phyloP scores from a whole-genome alignment of 2,888 invertebrate species.

The Ecliptopera silaceata region DNA sequence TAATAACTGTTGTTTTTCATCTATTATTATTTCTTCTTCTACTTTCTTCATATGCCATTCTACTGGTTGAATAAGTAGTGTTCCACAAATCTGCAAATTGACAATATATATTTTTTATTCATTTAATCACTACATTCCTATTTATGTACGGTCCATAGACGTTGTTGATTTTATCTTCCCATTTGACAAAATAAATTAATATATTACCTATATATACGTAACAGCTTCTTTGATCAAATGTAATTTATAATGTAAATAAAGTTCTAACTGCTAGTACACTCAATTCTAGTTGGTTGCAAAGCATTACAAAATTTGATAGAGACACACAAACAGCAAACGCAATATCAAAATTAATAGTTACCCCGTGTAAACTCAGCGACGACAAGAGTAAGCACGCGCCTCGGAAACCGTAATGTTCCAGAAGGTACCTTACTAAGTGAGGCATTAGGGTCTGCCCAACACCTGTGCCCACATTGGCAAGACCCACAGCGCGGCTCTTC shows the following conservation, averaged over 20 bases:
- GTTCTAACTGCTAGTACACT: too few species aligned
- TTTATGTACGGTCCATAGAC: too few species aligned
- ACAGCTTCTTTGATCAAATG: too few species aligned
- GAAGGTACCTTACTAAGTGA: slow-evolving; percentile 85
- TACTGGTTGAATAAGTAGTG: slow-evolving; percentile 83
- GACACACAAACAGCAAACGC: neutral
- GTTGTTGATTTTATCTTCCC: too few species aligned
- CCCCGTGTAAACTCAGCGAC: slow-evolving; percentile 85
- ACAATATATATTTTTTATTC: neutral
- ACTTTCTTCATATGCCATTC: slow-evolving; percentile 79
- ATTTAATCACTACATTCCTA: too few species aligned
- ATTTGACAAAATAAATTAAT: too few species aligned
- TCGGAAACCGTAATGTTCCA: slow-evolving; percentile 85
- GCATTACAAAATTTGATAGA: neutral
- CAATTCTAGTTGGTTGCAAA: neutral
- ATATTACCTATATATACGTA: too few species aligned
- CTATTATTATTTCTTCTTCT: slow-evolving; percentile 62
- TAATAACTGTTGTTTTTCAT: slow-evolving; percentile 65
- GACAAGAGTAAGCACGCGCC: slow-evolving; percentile 86
- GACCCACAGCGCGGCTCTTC: slow-evolving; percentile 88
- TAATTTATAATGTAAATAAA: too few species aligned
- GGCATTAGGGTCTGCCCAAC: slow-evolving; percentile 90
- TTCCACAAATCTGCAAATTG: slow-evolving; percentile 78
- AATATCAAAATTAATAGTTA: slow-evolving; percentile 59
- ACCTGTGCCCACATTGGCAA: slow-evolving; percentile 89